A percentile compares a stretch with the other conserved stretches of the same genome.
Evolutionary conservation across 2,113 vertebrate species (phyloP).

Genomic region (Xenopus tropicalis): UCB_Xtro_10.0 CM004450.2:52897001-52897500

Average conservation of each 20-base stretch:
- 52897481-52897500: too few species aligned
- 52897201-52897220: constrained; percentile 32
- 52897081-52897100: neutral
- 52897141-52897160: constrained; percentile 7
- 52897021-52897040: neutral
- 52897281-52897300: constrained; percentile 39
- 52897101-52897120: neutral
- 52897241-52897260: constrained; percentile 10
- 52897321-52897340: too few species aligned
- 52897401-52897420: too few species aligned
- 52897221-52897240: constrained; percentile 22
- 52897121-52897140: neutral
- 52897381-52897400: too few species aligned
- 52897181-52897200: neutral
- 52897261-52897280: constrained; percentile 37
- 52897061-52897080: constrained; percentile 1
- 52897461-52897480: too few species aligned
- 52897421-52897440: too few species aligned
- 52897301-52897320: neutral
- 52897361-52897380: too few species aligned
- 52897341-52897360: too few species aligned
- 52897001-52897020: neutral
- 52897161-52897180: constrained; percentile 17
- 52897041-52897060: neutral
- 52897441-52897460: too few species aligned